Evolutionary conservation across 2,888 invertebrate genomes (phyloP).

Genomic region (Ypsolopha scabrella): DNA sequence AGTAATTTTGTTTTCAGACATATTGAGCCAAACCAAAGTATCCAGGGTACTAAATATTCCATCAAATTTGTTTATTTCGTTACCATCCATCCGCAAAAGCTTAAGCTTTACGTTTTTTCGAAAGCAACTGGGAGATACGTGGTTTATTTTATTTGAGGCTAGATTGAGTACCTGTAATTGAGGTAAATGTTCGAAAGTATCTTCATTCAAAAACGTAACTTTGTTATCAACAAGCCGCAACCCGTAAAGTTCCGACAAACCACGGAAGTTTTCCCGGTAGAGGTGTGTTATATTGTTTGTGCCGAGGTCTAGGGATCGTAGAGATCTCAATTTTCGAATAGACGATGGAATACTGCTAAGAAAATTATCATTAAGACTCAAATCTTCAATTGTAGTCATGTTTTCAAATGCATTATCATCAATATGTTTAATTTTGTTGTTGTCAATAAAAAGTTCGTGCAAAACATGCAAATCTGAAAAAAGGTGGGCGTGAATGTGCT

Average conservation of each 20-base stretch:
- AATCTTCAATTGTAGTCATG: constrained; percentile 80
- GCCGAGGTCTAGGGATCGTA: constrained; percentile 84
- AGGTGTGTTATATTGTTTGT: constrained; percentile 83
- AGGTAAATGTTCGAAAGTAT: constrained; percentile 80
- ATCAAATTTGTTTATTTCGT: constrained; percentile 79
- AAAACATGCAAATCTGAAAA: constrained; percentile 80
- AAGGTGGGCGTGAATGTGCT: constrained; percentile 74
- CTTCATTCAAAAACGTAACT: constrained; percentile 78
- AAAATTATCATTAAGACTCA: constrained; percentile 79
- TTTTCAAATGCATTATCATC: constrained; percentile 80
- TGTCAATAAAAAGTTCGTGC: constrained; percentile 79
- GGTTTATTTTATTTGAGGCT: constrained; percentile 81
- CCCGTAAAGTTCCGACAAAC: constrained; percentile 79
- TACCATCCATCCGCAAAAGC: constrained; percentile 81
- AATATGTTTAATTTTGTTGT: constrained; percentile 77
- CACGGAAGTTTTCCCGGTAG: constrained; percentile 78
- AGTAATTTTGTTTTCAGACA: constrained; percentile 80
- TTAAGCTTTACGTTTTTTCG: constrained; percentile 78
- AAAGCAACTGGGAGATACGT: constrained; percentile 80
- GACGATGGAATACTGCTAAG: constrained; percentile 76
- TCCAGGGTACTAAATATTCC: constrained; percentile 79
- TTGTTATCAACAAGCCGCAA: constrained; percentile 86
- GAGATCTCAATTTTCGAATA: constrained; percentile 74
- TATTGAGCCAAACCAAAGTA: constrained; percentile 82
- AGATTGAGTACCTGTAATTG: constrained; percentile 83